A percentile compares a stretch with the other conserved stretches of the same genome.
Evolutionary conservation across 1,140 invertebrate genomes (phyloP).

Genomic region (Proales similis): DNA sequence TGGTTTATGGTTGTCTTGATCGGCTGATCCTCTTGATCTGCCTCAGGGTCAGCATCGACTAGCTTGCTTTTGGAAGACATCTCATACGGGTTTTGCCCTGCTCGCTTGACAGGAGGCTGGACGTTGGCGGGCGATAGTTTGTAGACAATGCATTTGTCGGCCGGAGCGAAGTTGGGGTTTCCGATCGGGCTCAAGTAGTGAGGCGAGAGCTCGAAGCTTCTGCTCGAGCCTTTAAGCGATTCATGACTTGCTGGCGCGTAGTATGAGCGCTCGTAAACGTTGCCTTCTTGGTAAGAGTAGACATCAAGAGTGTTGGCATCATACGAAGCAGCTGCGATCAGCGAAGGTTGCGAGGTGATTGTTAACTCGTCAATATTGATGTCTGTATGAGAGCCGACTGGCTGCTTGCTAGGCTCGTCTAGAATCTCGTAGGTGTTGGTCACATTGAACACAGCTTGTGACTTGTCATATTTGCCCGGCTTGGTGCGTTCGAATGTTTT

Average conservation of each 20-base stretch:
- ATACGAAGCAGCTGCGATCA: conserved; percentile 5
- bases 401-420: too few species aligned
- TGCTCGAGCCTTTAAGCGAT: neutral
- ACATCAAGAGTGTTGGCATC: conserved; percentile 30
- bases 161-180: neutral
- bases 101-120: too few species aligned
- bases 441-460: too few species aligned
- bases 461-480: too few species aligned
- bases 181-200: conserved; percentile 4
- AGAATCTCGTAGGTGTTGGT: too few species aligned
- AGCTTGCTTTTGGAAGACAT: too few species aligned
- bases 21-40: neutral
- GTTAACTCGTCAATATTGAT: too few species aligned
- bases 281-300: conserved; percentile 22
- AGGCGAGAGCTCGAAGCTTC: neutral
- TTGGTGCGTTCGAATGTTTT: too few species aligned
- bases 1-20: conserved; percentile 12
- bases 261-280: conserved; percentile 5
- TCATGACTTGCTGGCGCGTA: neutral
- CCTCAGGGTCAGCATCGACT: neutral
- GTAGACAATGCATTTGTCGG: neutral
- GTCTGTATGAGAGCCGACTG: too few species aligned
- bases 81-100: too few species aligned
- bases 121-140: too few species aligned
- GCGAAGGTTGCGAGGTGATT: too few species aligned